phyloP scores from a whole-genome alignment of 2,888 invertebrate genomes.

The Ochropleura leucogaster region DNA sequence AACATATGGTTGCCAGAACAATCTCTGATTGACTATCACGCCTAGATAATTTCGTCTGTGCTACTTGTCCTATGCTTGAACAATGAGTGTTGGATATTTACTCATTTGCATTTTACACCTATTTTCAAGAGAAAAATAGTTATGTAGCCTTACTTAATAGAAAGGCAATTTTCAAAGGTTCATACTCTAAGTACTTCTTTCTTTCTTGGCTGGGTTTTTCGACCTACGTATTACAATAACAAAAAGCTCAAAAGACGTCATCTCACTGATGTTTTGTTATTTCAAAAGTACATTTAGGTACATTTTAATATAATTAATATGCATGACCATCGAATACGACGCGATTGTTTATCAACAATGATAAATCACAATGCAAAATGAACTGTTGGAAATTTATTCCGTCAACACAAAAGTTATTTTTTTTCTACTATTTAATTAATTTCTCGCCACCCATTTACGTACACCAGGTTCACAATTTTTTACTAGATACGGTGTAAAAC shows the following conservation, averaged over 20 bases:
- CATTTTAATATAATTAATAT: background rate
- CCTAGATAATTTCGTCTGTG: background rate
- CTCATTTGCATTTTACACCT: background rate
- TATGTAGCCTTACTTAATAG: background rate
- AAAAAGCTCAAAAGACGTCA: background rate
- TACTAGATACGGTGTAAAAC: background rate
- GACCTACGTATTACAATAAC: background rate
- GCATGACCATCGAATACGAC: background rate
- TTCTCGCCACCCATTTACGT: background rate
- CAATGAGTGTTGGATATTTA: background rate
- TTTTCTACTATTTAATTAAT: background rate
- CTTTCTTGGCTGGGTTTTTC: too few relatives aligned
- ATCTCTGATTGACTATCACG: background rate
- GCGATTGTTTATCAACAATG: slow-evolving; percentile 29
- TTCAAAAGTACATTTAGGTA: background rate
- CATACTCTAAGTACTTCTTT: too few relatives aligned
- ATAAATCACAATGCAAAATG: background rate
- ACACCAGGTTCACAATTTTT: background rate
- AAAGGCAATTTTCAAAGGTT: too few relatives aligned
- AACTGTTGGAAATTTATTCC: slow-evolving; percentile 13
- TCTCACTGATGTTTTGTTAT: background rate
- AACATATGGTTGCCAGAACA: background rate
- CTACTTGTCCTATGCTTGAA: background rate
- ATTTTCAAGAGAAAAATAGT: background rate
- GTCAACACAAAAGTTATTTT: background rate